Percentiles rank a stretch among this genome's conserved stretches.
These are phyloP conservation scores for Gallinago undulata DNA, from an alignment of 2,113 vertebrate species.

Conservation along the genomic window DNA sequence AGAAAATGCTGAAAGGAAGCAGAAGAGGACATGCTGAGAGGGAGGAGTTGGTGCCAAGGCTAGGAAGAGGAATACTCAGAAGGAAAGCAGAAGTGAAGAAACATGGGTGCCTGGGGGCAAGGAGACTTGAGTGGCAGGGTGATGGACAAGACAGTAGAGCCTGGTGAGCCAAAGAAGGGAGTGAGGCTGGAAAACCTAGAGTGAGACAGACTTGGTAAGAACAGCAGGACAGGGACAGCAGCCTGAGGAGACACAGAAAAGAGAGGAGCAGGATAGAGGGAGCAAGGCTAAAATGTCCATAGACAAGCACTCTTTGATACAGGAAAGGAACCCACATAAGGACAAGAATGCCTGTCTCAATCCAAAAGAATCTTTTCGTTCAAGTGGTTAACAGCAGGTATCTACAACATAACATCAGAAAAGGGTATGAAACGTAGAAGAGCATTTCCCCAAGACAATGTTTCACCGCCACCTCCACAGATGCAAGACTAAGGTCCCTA, in stretches of 20 bases:
- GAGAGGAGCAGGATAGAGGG: background rate
- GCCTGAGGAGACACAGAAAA: background rate
- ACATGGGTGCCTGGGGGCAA: background rate
- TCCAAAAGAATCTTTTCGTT: background rate
- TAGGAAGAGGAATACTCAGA: background rate
- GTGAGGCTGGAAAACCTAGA: background rate
- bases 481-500: background rate
- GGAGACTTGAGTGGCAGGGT: background rate
- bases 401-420: background rate
- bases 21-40: background rate
- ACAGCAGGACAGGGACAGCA: background rate
- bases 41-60: background rate
- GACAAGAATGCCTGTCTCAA: background rate
- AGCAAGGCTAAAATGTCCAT: background rate
- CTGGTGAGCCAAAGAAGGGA: background rate
- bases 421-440: background rate
- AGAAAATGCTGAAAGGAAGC: background rate
- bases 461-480: background rate
- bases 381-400: background rate
- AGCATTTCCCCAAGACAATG: background rate
- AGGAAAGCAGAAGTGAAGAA: background rate
- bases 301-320: background rate
- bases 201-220: background rate
- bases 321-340: background rate
- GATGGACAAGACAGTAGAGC: background rate